phyloP scores from a whole-genome alignment of 2,888 invertebrate species.

The Ichneumoninae sp. region DNA sequence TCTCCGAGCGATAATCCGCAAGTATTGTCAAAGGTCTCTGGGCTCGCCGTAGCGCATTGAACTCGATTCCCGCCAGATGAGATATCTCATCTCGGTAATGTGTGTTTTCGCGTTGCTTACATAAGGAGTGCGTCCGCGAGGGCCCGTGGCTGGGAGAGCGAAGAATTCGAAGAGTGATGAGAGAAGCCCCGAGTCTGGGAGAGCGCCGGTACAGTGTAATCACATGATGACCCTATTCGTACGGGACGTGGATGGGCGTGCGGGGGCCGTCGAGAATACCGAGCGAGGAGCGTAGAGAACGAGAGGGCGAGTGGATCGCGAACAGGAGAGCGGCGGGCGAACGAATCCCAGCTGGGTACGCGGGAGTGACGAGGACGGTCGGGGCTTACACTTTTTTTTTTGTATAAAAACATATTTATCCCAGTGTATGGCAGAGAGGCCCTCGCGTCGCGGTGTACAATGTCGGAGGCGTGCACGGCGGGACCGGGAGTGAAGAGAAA shows the following conservation, averaged over 20 bases:
- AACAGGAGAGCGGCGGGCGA: slow-evolving; percentile 31
- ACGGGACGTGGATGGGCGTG: slow-evolving; percentile 46
- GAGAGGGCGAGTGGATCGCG: slow-evolving; percentile 8
- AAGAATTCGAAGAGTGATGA: slow-evolving; percentile 38
- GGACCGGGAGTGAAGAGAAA: slow-evolving; percentile 40
- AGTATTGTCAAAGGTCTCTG: neutral
- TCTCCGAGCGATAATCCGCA: neutral
- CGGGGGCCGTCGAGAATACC: slow-evolving; percentile 27
- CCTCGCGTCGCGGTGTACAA: slow-evolving; percentile 74
- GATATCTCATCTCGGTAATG: slow-evolving; percentile 80
- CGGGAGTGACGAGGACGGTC: neutral
- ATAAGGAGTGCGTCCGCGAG: slow-evolving; percentile 62
- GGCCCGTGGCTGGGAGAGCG: slow-evolving; percentile 52
- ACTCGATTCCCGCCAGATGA: slow-evolving; percentile 65
- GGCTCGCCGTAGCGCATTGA: slow-evolving; percentile 3
- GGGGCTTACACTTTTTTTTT: slow-evolving; percentile 33
- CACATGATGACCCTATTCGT: slow-evolving; percentile 64
- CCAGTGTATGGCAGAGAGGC: slow-evolving; percentile 71
- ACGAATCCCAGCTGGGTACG: slow-evolving; percentile 6
- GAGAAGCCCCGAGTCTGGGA: slow-evolving; percentile 6
- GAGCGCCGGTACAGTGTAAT: slow-evolving; percentile 55
- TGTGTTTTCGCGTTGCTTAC: slow-evolving; percentile 71
- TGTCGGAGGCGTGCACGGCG: slow-evolving; percentile 63
- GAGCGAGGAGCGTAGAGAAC: slow-evolving; percentile 20
- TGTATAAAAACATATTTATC: slow-evolving; percentile 74